Evolutionary conservation across 2,113 vertebrate genomes (phyloP).

Genomic region (Paracanthobrama guichenoti): DNA sequence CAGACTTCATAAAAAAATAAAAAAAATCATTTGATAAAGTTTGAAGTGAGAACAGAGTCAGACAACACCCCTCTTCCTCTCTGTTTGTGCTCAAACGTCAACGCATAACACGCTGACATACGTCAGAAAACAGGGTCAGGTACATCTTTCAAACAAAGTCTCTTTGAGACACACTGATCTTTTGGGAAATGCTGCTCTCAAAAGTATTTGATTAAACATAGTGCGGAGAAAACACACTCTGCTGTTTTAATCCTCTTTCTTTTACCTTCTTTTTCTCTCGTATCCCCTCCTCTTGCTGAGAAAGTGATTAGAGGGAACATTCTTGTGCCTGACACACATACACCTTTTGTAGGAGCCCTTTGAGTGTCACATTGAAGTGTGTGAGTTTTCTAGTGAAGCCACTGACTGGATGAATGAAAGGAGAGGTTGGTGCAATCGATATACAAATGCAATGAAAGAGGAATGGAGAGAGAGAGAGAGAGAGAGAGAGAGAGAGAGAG

Average conservation of each 20-base stretch:
- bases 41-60: conserved; percentile 27
- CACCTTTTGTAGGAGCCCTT: conserved; percentile 43
- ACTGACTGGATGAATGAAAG: conserved; percentile 44
- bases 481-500: background rate
- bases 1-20: background rate
- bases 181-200: conserved; percentile 39
- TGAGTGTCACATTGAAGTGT: conserved; percentile 40
- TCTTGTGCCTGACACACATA: conserved; percentile 46
- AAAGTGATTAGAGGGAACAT: conserved; percentile 49
- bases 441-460: conserved; percentile 31
- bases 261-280: conserved; percentile 11
- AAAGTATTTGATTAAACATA: conserved; percentile 47
- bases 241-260: conserved; percentile 28
- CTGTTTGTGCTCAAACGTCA: conserved; percentile 13
- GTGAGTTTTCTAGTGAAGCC: conserved; percentile 40
- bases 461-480: conserved; percentile 7
- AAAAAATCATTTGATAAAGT: conserved; percentile 8
- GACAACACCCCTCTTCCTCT: conserved; percentile 24
- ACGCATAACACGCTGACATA: conserved; percentile 34
- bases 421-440: conserved; percentile 44
- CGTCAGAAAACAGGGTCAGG: conserved; percentile 52
- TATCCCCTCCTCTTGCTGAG: background rate
- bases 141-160: conserved; percentile 15
- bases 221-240: conserved; percentile 26
- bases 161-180: conserved; percentile 29